These are phyloP conservation scores for Diadumene lineata DNA, from an alignment of 92 coral and sea anemone genomes.

Conservation along the genomic window DNA sequence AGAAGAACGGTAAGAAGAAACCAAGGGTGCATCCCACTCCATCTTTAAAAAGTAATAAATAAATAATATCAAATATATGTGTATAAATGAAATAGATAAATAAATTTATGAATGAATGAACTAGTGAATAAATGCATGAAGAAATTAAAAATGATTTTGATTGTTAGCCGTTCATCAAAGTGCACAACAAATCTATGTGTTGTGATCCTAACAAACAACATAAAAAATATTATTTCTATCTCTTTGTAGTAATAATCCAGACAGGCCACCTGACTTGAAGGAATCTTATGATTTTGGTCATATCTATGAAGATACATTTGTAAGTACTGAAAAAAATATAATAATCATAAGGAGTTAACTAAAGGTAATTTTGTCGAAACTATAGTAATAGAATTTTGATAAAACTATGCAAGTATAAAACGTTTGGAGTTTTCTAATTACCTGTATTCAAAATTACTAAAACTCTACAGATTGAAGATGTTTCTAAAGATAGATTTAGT, in stretches of 20 bases:
- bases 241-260: slow-evolving; percentile 56
- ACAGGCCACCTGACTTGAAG: slow-evolving; percentile 78
- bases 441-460: too few relatives aligned
- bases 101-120: too few relatives aligned
- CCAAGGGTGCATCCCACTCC: neutral
- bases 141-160: too few relatives aligned
- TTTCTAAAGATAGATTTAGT: too few relatives aligned
- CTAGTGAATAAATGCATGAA: too few relatives aligned
- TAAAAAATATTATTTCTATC: neutral
- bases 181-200: too few relatives aligned
- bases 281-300: slow-evolving; percentile 84
- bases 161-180: too few relatives aligned
- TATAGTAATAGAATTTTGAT: neutral
- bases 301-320: slow-evolving; percentile 60
- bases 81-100: neutral
- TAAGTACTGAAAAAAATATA: slow-evolving; percentile 19
- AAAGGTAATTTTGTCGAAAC: neutral
- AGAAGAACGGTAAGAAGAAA: slow-evolving; percentile 16
- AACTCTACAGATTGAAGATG: too few relatives aligned
- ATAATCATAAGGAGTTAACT: too few relatives aligned
- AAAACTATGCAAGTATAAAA: neutral
- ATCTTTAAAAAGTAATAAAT: too few relatives aligned
- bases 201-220: neutral
- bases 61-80: neutral
- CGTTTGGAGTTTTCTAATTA: too few relatives aligned